Evolutionary conservation across 2,888 invertebrate species (phyloP), one percentile per base, ranked within the genome.

Genomic region (Notodonta dromedarius): DNA sequence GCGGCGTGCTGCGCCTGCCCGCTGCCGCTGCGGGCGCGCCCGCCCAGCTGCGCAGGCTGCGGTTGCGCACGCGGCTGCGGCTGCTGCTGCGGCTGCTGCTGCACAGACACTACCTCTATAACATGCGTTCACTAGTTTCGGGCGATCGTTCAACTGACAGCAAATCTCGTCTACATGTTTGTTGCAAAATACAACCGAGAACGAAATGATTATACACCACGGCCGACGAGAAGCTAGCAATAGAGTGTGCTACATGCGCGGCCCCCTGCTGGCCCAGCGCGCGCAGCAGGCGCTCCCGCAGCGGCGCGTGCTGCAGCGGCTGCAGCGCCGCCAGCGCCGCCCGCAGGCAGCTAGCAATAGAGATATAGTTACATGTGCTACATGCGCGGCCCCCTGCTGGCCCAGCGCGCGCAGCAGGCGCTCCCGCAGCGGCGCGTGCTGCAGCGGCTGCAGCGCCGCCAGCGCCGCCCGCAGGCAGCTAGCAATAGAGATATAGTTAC

Each of bases 381-480:
- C 52, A 65, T 64, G 67, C 57, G 63, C 72, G 16, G 66, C 57
- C 42, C 62, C 48, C 42, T 62, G 32, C 42, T 63, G 11, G 5
- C 83, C 80, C 5, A 86, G 79, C 2, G 90, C 87, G 8, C 60
- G 64, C 67, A 51, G 9, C 13, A 90, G 84, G 0, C 91, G 67
- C 14, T 81, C 82, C 14, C 95, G 87, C 56, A 97, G 89, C 42
- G 94, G 92, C 66, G 91, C 77, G 62, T 83, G 76, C 73, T 95
- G 94, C 46, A 94, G 94, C 4, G 96, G 96, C 40, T 82, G 79
- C 58, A 98, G 91, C 77, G 97, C 97, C 60, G 94, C 94, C 24
- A 98, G 90, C 0, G 99, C 98, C 6, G 96, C 95, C 62, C 95
- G 94, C 32, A 98, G 92, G 70, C 96, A 96, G 56, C 98, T n/a